Conservation (phyloP, 92 coral and sea anemone species). For the Zoanthus solanderi region DNA sequence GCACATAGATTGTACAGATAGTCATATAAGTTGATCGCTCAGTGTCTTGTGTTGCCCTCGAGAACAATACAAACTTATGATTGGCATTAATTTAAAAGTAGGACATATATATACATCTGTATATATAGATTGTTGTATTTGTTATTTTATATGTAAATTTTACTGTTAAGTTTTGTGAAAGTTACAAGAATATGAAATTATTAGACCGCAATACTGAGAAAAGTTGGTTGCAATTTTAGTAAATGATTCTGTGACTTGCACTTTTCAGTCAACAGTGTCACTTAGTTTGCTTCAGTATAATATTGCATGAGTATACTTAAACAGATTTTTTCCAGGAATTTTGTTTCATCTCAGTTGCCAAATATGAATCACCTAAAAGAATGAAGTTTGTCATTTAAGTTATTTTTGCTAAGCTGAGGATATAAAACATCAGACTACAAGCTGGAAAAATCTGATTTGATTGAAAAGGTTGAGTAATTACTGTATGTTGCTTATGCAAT, state of each 20-base stretch:
- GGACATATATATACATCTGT: neutral
- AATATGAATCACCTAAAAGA: neutral
- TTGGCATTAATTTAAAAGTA: too few species aligned
- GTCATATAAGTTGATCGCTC: neutral
- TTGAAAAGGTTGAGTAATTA: neutral
- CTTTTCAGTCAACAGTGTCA: constrained; percentile 37
- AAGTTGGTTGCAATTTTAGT: neutral
- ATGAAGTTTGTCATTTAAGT: neutral
- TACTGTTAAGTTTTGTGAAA: neutral
- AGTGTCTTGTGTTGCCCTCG: neutral
- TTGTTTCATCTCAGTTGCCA: neutral
- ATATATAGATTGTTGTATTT: neutral
- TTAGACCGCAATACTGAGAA: neutral
- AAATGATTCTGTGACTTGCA: constrained; percentile 32
- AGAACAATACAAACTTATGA: too few species aligned
- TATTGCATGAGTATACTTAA: neutral
- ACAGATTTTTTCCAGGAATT: neutral
- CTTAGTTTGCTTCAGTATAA: neutral
- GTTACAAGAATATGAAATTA: neutral
- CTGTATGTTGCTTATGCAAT: neutral
- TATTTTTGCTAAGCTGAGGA: neutral
- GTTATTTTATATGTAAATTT: neutral
- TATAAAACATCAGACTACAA: neutral
- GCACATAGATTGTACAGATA: neutral
- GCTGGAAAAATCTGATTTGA: neutral